Evolutionary conservation across 2,888 invertebrate species (phyloP), one percentile per base, ranked within the genome.

Genomic region (Hypomecis atomaria): DNA sequence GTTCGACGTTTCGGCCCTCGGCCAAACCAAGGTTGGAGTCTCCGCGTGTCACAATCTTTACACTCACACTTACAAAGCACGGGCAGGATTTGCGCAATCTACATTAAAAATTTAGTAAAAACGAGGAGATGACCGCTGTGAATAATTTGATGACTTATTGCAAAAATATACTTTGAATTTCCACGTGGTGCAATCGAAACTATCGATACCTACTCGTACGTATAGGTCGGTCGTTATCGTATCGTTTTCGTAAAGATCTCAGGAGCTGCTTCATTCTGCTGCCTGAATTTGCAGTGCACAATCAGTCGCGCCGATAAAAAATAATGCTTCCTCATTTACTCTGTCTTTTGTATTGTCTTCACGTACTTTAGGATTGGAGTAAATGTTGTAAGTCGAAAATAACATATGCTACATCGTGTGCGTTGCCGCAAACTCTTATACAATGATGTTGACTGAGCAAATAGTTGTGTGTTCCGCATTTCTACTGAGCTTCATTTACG

Each of bases 391-490:
- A 88, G 88, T 83, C 79, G 85, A 90, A 90, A 89, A 90, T 90
- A 91, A 91, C 88, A 85, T 87, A 90, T 89, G 89, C 88, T 83
- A 77, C 80, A 86, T 83, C 78, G 88, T 85, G 75, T 85, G 86
- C 81, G 82, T 86, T 90, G 88, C 85, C 81, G 82, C 89, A 89
- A 90, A 91, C 86, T 88, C 89, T 92, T 92, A 92, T 91, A 92
- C 92, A 92, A 92, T 92, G 86, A 88, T 90, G 90, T 88, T 86
- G 85, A 88, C 90, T 87, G 87, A 89, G 90, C 90, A 89, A 91
- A 91, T 88, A 89, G 87, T 86, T 87, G 80, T 90, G 88, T 90
- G 91, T 92, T 92, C 92, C 92, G 92, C 92, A 90, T 92, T 92
- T 92, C 92, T 92, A 92, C 86, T 78, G 82, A 88, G 87, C 87